These are phyloP conservation scores for Channallabes apus DNA, from an alignment of 2,797 vertebrate species.

Conservation along the genomic window DNA sequence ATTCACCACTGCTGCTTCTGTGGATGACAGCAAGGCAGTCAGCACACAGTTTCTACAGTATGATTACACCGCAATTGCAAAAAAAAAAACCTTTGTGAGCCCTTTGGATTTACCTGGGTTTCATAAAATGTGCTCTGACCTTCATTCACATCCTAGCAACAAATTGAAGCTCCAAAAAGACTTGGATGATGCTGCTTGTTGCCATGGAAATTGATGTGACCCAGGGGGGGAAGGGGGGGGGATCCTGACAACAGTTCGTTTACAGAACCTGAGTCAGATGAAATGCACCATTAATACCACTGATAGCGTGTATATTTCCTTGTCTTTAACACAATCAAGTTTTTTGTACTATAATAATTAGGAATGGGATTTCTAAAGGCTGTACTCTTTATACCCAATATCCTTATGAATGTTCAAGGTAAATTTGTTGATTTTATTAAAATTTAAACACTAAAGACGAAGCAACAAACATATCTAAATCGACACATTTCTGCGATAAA, in stretches of 20 bases:
- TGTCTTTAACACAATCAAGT: not conserved
- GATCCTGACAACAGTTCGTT: too few species aligned
- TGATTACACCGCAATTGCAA: not conserved
- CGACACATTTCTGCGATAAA: not conserved
- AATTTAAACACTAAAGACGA: not conserved
- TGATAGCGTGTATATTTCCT: not conserved
- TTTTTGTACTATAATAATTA: not conserved
- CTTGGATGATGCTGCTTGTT: not conserved
- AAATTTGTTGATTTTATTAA: not conserved
- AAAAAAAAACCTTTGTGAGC: not conserved
- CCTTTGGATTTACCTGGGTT: constrained; percentile 2
- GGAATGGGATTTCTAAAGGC: not conserved
- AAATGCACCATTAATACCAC: too few species aligned
- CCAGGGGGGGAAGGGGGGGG: not conserved
- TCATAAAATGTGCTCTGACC: constrained; percentile 12
- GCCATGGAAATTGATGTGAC: constrained; percentile 6
- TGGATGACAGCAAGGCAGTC: not conserved
- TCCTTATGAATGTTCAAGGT: not conserved
- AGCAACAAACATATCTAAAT: not conserved
- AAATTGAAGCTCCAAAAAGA: constrained; percentile 10
- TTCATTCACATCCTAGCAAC: not conserved
- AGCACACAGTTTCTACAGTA: not conserved
- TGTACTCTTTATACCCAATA: not conserved
- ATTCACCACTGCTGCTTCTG: not conserved
- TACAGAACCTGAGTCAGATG: not conserved